Conservation (phyloP, 1,140 invertebrate genomes). For the honey bee (Apis mellifera) region DNA sequence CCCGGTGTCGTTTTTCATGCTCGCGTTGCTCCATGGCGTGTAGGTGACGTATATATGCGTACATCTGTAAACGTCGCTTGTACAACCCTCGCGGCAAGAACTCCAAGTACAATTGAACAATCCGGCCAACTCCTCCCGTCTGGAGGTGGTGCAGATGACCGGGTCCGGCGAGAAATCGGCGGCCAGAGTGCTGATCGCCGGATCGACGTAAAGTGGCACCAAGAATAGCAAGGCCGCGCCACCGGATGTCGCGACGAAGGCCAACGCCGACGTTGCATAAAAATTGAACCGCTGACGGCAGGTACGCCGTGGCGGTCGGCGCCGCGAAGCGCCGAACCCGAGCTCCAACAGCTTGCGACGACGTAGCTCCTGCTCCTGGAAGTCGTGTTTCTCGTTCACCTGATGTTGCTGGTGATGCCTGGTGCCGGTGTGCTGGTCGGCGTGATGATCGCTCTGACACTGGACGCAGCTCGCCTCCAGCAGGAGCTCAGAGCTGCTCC, state of each 20-base stretch:
- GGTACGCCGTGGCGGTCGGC: constrained; percentile 84
- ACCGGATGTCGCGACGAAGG: constrained; percentile 89
- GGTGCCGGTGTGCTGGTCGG: constrained; percentile 8
- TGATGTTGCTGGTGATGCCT: constrained; percentile 36
- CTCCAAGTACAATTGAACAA: constrained; percentile 93
- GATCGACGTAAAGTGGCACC: constrained; percentile 94
- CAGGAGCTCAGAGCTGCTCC: constrained; percentile 92
- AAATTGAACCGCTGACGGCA: constrained; percentile 89
- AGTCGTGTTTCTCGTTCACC: constrained; percentile 57
- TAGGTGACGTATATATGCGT: constrained; percentile 93
- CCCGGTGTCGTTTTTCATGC: constrained; percentile 55
- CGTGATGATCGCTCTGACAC: constrained; percentile 57
- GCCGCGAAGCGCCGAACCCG: constrained; percentile 82
- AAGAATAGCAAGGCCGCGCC: constrained; percentile 92
- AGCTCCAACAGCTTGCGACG: constrained; percentile 87
- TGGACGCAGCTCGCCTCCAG: constrained; percentile 83
- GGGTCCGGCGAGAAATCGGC: constrained; percentile 91
- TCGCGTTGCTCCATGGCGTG: constrained; percentile 77
- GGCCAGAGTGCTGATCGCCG: constrained; percentile 92
- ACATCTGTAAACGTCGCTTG: constrained; percentile 92
- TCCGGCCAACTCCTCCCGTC: constrained; percentile 88
- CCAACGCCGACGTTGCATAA: constrained; percentile 90
- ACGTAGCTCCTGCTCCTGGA: constrained; percentile 85
- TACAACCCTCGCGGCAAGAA: constrained; percentile 93
- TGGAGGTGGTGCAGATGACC: constrained; percentile 88